A percentile compares a stretch with the other conserved stretches of the same genome.
These are phyloP conservation scores for Apeira syringaria DNA, from an alignment of 2,888 invertebrate genomes.

Conservation along the genomic window DNA sequence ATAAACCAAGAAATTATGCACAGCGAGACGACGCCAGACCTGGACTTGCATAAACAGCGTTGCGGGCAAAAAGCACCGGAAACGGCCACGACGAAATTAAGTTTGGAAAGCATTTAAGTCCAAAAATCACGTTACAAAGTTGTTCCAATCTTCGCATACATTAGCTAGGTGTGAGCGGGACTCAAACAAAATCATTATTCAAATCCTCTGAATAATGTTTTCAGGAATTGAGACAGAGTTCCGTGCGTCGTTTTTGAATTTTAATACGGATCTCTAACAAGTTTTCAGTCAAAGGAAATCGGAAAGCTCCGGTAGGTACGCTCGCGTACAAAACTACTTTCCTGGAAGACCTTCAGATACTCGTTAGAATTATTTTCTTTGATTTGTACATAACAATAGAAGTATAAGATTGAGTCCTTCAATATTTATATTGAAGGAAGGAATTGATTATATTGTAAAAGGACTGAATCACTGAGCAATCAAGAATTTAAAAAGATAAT, in stretches of 20 bases:
- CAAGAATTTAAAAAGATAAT: no score
- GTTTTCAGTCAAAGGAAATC: conserved; percentile 82
- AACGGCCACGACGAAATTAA: conserved; percentile 67
- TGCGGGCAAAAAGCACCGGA: conserved; percentile 40
- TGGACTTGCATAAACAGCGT: conserved; percentile 52
- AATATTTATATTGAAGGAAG: no score
- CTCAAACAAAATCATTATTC: conserved; percentile 82
- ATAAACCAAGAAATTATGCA: conserved; percentile 33
- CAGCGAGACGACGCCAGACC: conserved; percentile 26
- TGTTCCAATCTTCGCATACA: conserved; percentile 74
- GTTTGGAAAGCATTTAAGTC: conserved; percentile 77
- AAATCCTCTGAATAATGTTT: conserved; percentile 82
- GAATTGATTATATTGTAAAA: no score
- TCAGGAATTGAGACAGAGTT: conserved; percentile 77
- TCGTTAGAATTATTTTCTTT: no score
- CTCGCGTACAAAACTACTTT: conserved; percentile 48
- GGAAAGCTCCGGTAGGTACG: conserved; percentile 46
- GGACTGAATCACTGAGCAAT: no score
- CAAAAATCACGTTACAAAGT: conserved; percentile 79
- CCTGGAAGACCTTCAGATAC: not conserved
- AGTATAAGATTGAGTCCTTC: no score
- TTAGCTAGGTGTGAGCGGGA: conserved; percentile 65
- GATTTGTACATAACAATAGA: no score
- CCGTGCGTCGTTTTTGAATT: conserved; percentile 81
- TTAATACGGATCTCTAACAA: conserved; percentile 81